Conservation (phyloP, 2,888 invertebrate genomes). For the Charanyca ferruginea region DNA sequence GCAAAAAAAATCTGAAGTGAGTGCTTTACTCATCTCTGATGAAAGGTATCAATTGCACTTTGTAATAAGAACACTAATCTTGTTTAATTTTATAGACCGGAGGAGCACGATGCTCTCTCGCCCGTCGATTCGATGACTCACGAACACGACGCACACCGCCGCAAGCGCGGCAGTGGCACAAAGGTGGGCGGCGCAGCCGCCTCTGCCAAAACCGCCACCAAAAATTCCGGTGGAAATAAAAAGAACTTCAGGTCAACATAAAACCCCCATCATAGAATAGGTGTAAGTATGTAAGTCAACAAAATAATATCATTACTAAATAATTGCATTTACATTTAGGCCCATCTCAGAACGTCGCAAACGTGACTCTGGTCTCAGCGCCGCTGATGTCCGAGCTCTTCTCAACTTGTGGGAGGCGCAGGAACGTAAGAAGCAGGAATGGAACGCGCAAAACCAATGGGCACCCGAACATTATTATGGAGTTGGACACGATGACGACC, state of each 20-base stretch:
- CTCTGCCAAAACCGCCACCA: constrained; percentile 86
- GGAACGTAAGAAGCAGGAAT: constrained; percentile 89
- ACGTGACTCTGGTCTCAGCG: constrained; percentile 91
- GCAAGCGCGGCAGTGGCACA: constrained; percentile 85
- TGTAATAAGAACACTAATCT: constrained; percentile 41
- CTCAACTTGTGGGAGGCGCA: constrained; percentile 92
- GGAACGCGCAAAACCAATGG: constrained; percentile 85
- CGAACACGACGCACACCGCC: constrained; percentile 81
- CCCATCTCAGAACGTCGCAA: constrained; percentile 90
- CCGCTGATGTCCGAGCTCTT: constrained; percentile 92
- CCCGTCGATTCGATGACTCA: constrained; percentile 80
- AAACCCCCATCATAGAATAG: constrained; percentile 58
- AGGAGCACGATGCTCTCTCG: constrained; percentile 78
- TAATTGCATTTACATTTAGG: constrained; percentile 72
- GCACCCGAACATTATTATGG: constrained; percentile 81
- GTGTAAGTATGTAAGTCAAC: constrained; percentile 56
- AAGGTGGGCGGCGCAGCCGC: constrained; percentile 88
- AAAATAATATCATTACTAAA: constrained; percentile 50
- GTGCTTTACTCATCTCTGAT: constrained; percentile 50
- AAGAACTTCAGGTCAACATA: constrained; percentile 86
- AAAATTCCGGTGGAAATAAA: constrained; percentile 87
- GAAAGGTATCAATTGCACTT: constrained; percentile 22
- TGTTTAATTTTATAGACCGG: constrained; percentile 74
- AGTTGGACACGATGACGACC: constrained; percentile 84
- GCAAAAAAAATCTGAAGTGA: constrained; percentile 88